Conservation (phyloP, 2,888 invertebrate genomes). For the Nemurella pictetii region DNA sequence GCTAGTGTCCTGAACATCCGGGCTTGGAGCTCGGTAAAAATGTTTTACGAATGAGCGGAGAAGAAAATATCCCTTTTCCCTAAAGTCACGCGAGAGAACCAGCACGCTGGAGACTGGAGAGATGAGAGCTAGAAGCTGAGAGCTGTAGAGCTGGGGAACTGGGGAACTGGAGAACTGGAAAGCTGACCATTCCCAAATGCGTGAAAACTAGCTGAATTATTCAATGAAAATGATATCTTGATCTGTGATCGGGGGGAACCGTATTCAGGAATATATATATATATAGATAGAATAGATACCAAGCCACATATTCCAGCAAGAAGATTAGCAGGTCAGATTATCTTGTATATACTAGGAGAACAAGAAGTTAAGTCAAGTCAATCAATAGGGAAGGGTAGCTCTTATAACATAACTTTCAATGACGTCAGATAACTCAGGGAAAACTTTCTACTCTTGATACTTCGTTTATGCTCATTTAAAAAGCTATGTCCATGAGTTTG, state of each 20-base stretch:
- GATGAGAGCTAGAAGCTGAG: background rate
- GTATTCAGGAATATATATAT: no score
- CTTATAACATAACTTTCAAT: background rate
- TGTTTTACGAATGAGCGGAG: background rate
- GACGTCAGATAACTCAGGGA: background rate
- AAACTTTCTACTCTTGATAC: background rate
- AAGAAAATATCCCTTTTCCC: background rate
- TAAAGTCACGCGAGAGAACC: background rate
- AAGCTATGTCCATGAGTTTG: background rate
- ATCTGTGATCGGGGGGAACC: background rate
- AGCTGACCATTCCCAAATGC: background rate
- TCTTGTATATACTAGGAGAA: background rate
- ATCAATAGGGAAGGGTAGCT: background rate
- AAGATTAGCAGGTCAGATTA: background rate
- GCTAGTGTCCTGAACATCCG: background rate
- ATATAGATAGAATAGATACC: background rate
- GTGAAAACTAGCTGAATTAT: background rate
- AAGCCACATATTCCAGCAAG: background rate
- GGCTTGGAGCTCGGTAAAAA: background rate
- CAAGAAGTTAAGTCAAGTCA: background rate
- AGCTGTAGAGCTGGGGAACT: background rate
- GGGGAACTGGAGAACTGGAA: background rate
- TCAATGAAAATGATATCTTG: background rate
- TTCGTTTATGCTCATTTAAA: background rate
- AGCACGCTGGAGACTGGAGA: background rate